Conservation (phyloP, 2,113 vertebrate species). For the Hippocampus zosterae region DNA sequence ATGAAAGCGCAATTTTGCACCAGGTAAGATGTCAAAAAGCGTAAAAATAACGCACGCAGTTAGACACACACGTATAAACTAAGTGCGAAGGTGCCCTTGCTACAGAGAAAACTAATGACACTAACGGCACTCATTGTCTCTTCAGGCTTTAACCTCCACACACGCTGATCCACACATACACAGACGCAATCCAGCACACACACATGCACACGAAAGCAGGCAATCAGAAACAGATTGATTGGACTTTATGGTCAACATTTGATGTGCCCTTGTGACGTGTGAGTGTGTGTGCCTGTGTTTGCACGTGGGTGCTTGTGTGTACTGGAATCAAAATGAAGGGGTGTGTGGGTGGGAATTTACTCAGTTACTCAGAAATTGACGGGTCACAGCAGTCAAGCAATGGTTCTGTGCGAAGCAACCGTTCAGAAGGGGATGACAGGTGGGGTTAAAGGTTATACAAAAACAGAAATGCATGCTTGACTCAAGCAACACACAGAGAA, state of each 20-base stretch:
- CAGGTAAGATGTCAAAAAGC: neutral
- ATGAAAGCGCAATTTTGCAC: no score
- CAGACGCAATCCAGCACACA: neutral
- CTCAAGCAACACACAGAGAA: neutral
- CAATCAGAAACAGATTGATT: conserved; percentile 13
- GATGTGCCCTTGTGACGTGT: conserved; percentile 3
- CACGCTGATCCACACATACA: conserved; percentile 3
- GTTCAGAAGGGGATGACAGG: conserved; percentile 40
- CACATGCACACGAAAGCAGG: neutral
- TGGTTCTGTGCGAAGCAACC: conserved; percentile 14
- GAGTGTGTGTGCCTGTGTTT: neutral
- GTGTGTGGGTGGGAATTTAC: conserved; percentile 6
- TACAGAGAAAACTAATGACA: conserved; percentile 41
- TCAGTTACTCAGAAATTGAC: conserved; percentile 21
- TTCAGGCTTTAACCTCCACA: conserved; percentile 45
- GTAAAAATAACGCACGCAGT: conserved; percentile 28
- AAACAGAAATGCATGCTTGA: conserved; percentile 50
- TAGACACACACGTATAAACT: conserved; percentile 1
- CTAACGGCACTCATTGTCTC: conserved; percentile 38
- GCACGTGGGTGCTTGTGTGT: conserved; percentile 6
- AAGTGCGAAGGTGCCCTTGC: conserved; percentile 45
- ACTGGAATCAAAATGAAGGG: conserved; percentile 5
- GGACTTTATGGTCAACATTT: conserved; percentile 17
- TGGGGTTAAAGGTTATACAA: conserved; percentile 34
- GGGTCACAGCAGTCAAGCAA: conserved; percentile 31